A percentile compares a stretch with the other conserved stretches of the same genome.
Evolutionary conservation across 2,888 invertebrate species (phyloP).

Genomic region (Aethes cnicana): DNA sequence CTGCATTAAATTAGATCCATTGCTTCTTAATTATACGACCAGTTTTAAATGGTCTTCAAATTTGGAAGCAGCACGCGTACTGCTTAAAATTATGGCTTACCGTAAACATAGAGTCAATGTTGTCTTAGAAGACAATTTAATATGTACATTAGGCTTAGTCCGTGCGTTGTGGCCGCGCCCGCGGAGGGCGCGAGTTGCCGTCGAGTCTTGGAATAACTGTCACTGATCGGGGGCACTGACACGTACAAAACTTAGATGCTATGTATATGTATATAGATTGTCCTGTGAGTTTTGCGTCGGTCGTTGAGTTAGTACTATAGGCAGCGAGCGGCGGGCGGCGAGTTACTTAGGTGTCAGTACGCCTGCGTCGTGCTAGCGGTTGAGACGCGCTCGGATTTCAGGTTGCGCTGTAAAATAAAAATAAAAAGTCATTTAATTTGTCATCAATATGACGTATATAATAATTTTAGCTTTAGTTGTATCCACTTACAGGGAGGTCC

Average conservation of each 20-base stretch:
- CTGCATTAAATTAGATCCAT: constrained; percentile 23
- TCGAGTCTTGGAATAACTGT: constrained; percentile 29
- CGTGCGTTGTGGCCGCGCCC: constrained; percentile 15
- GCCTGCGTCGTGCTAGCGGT: constrained; percentile 76
- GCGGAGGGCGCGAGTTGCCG: too few relatives aligned
- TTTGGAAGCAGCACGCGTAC: constrained; percentile 8
- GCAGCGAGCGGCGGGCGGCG: constrained; percentile 66
- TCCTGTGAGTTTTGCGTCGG: constrained; percentile 28
- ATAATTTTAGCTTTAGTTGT: background rate
- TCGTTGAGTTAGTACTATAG: constrained; percentile 48
- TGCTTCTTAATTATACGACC: constrained; percentile 6
- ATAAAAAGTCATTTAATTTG: background rate
- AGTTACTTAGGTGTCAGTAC: constrained; percentile 70
- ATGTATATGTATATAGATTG: constrained; percentile 26
- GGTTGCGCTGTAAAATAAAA: constrained; percentile 62
- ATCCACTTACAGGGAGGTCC: constrained; percentile 67
- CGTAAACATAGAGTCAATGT: constrained; percentile 9
- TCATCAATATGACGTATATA: background rate
- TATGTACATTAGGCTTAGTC: constrained; percentile 24
- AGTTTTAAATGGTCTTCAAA: constrained; percentile 1
- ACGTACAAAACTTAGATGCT: constrained; percentile 27
- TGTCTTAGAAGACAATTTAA: constrained; percentile 9
- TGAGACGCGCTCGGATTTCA: constrained; percentile 70
- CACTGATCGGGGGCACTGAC: constrained; percentile 38
- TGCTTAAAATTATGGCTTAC: constrained; percentile 17